These are phyloP conservation scores for Xiphophorus maculatus DNA, from an alignment of 2,113 vertebrate species.

Conservation along the genomic window DNA sequence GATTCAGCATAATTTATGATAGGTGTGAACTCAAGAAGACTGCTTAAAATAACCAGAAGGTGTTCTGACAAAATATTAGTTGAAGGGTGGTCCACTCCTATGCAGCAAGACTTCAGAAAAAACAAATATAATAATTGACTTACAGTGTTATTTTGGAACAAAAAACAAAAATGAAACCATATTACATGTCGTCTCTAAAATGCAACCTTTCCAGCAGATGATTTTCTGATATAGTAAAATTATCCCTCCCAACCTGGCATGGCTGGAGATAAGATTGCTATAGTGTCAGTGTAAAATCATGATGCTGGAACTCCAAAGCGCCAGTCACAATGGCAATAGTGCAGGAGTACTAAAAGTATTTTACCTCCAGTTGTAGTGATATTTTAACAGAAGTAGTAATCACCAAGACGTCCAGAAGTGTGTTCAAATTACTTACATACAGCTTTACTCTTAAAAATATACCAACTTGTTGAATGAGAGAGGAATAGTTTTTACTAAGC, in stretches of 20 bases:
- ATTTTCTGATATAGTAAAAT: neutral
- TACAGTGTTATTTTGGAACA: neutral
- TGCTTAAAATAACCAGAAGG: neutral
- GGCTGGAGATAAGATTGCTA: neutral
- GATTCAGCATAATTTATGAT: neutral
- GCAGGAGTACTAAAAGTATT: neutral
- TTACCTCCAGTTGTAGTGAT: neutral
- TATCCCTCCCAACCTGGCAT: neutral
- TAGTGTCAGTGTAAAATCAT: neutral
- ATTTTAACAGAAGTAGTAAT: neutral
- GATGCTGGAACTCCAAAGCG: no score
- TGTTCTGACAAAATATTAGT: neutral
- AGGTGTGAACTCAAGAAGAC: neutral
- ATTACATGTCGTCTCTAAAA: neutral
- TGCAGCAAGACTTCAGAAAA: neutral
- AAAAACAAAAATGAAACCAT: neutral
- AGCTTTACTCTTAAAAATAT: neutral
- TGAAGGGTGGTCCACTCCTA: neutral
- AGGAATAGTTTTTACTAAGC: neutral
- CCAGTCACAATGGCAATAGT: neutral
- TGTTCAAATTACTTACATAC: neutral
- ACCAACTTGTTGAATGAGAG: neutral
- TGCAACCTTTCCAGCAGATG: neutral
- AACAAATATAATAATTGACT: neutral
- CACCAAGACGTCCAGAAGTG: neutral